Base-by-base conservation (phyloP, 2,113 vertebrate species). In the Echinops telfairi region DNA sequence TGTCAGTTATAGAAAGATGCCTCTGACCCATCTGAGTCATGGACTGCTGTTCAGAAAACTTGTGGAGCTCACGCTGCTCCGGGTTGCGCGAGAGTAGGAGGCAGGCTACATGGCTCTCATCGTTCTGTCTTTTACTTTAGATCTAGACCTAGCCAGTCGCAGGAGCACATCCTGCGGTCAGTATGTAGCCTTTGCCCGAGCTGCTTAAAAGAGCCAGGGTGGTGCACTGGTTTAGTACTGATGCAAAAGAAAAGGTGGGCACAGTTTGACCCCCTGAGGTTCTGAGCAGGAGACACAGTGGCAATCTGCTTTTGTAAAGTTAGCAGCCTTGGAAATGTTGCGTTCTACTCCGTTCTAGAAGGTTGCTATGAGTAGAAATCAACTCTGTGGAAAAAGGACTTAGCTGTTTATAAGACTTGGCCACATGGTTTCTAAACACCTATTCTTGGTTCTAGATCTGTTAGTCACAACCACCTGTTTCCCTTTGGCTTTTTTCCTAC, bases 351-450 rank as follows among this genome's bases (percentile, higher is more conserved):
- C 10, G 68, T 31, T 22, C 11, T 12, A 3, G 9, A 17, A 16
- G 70, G n/a, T 73, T 19, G 33, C 71, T 73, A 6, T 71, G 20
- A 73, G 71, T 36, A 16, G 33, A 20, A 22, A 36, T 68, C 14
- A 9, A 64, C 62, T 71, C 12, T 6, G n/a, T 16, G 17, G 68
- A 14, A 71, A 71, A 1, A 12, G 19, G 33, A 36, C 17, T 73
- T 73, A 22, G 71, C 8, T 36, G 71, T 33, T 85, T 70, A 87
- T 19, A 79, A 88, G 91, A 84, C 83, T 81, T 1, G 85, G 47
- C n/a, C 62, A 25, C n/a, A 90, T 7, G 92, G 29, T 88, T 92
- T 94, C 83, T 92, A 68, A 90, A 87, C 81, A 88, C 25, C 70
- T 90, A 40, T n/a, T 15, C 62, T 89, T 71, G 53, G 85, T 70